Percentiles rank a stretch among this genome's conserved stretches.
Conservation (phyloP, 2,113 vertebrate genomes). For the Bubo bubo region DNA sequence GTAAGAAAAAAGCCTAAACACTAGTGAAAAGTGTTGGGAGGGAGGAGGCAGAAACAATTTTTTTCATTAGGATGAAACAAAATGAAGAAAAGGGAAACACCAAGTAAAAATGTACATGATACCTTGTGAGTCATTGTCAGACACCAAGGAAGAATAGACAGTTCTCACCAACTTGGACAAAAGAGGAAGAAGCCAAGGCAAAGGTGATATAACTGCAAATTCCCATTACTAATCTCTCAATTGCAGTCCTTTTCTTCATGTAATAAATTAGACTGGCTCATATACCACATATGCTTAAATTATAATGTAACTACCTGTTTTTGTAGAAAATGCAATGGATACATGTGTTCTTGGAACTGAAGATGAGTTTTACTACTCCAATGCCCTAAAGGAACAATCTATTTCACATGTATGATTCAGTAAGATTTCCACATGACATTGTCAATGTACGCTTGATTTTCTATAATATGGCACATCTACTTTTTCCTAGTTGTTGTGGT, state of each 20-base stretch:
- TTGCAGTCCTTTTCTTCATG: neutral
- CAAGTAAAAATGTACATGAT: neutral
- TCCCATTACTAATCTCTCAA: neutral
- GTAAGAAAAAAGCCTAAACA: neutral
- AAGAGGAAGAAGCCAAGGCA: neutral
- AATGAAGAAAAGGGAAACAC: neutral
- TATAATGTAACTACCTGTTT: neutral
- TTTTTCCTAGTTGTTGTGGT: neutral
- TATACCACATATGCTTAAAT: neutral
- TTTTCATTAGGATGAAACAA: neutral
- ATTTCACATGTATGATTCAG: neutral
- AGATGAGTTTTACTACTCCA: neutral
- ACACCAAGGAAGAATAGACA: neutral
- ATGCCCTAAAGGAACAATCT: neutral
- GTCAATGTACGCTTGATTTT: neutral
- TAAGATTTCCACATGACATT: neutral
- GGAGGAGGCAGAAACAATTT: neutral
- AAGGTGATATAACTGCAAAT: neutral
- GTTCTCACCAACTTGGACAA: neutral
- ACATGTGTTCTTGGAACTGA: accelerated
- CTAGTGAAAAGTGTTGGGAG: neutral
- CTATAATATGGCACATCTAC: neutral
- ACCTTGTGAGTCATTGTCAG: neutral
- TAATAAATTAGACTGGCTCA: neutral
- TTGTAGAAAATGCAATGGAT: neutral